Conservation (phyloP, 2,113 vertebrate genomes). For the Crocuta crocuta region DNA sequence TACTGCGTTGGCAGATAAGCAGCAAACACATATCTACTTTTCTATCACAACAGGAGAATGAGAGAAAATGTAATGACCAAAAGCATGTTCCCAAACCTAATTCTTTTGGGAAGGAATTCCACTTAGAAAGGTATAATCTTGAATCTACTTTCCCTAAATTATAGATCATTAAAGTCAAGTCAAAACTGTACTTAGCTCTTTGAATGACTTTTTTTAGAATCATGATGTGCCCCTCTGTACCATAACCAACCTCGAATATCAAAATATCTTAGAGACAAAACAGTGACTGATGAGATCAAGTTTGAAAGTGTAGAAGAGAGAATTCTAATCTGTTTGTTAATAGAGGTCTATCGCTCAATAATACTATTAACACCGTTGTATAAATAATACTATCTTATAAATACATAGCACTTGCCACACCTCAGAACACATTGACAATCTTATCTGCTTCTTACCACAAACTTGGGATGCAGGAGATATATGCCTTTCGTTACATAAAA, state of each 20-base stretch:
- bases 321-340: neutral
- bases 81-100: neutral
- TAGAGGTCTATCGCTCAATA: neutral
- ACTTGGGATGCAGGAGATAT: neutral
- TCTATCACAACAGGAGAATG: neutral
- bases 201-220: constrained; percentile 47
- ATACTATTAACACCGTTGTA: neutral
- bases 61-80: neutral
- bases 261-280: constrained; percentile 22
- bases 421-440: neutral
- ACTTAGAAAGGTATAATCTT: neutral
- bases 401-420: neutral
- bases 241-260: neutral
- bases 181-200: neutral
- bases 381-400: neutral
- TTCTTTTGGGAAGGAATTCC: neutral
- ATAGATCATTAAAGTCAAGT: constrained; percentile 10
- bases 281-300: neutral
- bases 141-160: neutral
- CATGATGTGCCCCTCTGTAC: neutral
- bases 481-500: neutral
- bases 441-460: neutral
- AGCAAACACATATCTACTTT: neutral
- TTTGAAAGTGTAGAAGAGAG: neutral
- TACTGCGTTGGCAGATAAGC: neutral